Evolutionary conservation across 2,113 vertebrate genomes (phyloP), one percentile per base, ranked within the genome.

Genomic region (Hepsetus odoe): DNA sequence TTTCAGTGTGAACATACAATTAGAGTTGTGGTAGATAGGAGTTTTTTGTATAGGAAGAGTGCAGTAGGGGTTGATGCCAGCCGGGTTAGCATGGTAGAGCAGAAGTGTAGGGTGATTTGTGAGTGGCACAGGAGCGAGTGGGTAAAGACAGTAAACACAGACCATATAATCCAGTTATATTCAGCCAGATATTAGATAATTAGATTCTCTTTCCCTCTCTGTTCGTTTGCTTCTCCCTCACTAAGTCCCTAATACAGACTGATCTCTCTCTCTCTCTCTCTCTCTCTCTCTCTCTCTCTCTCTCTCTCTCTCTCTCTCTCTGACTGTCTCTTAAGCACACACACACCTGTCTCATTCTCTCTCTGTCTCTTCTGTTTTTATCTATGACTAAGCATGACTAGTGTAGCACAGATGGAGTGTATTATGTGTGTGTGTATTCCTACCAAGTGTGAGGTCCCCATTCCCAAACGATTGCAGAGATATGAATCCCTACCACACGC

Each of bases 181-280:
- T 76, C 38, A 69, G 51, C 35, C 75, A 77, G 75, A 69, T 69
- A 69, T 44, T 69, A 35, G 65, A 58, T 77, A 46, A 77, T 77
- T 59, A 24, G n/a, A 59, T 58, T 76, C 20, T n/a, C 62, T 80
- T 4, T 67, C 56, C 38, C 22, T 74, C 24, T 58, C n/a, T 30
- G 2, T 2, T 30, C 28, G 16, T 2, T 24, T 11, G 33, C 40
- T 33, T 3, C 1, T 44, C 14, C 8, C 7, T 56, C 20, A 13
- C 18, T 32, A 12, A 18, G 16, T 49, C 12, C 24, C 44, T 46
- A 16, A 46, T 10, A 42, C 44, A 46, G 44, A 16, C 44, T 46
- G 44, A 46, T 16, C 28, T 51, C 61, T 74, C 9, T 68, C 22
- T 65, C 4, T 32, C 22, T 62, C 71, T 64, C 9, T 13, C 42